Base-by-base conservation (phyloP, 2,113 vertebrate species). In the Nematolebias whitei region DNA sequence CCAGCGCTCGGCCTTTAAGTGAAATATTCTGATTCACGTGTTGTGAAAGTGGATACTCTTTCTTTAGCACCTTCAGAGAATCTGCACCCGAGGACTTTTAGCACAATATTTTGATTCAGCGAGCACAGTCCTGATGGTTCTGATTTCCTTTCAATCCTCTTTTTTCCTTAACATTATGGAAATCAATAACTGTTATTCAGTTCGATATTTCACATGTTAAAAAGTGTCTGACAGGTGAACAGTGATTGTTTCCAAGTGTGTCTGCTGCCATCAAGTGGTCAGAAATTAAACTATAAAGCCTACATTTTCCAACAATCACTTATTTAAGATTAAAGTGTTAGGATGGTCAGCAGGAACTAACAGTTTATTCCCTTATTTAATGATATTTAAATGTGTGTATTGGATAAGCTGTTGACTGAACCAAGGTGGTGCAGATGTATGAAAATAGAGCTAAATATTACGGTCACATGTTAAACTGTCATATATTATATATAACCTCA, bases 231-330 rank as follows among this genome's bases (percentile, higher is more conserved):
- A 35, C 32, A 35, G 32, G 32, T 9, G 32, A 35, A 35, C 2
- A 35, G 32, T 41, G 40, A 41, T 2, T 45, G 12, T 44, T 45
- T 53, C 5, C 3, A 60, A 24, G 26, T 32, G 55, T 12, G 4
- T 64, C 19, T 64, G 38, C 24, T 64, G 61, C 69, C 53, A 40
- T 15, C 60, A 19, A 44, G 38, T 57, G 61, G 53, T 5, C 29
- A 44, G 51, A 64, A 51, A 6, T 13, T 12, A 22, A 54, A 35
- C 57, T 0, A 2, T 6, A 13, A 24, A 24, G 20, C 2, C 5
- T 14, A 12, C 11, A 8, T 8, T 19, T 45, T 43, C 10, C 16
- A 3, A 43, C 16, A 35, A 35, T 8, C 32, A 15, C 40, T 41
- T 15, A 3, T 41, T 15, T 39, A 39, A 5, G 13, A 4, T 3